These are phyloP conservation scores for Leistus spinibarbis DNA, from an alignment of 2,888 invertebrate genomes.

Conservation along the genomic window DNA sequence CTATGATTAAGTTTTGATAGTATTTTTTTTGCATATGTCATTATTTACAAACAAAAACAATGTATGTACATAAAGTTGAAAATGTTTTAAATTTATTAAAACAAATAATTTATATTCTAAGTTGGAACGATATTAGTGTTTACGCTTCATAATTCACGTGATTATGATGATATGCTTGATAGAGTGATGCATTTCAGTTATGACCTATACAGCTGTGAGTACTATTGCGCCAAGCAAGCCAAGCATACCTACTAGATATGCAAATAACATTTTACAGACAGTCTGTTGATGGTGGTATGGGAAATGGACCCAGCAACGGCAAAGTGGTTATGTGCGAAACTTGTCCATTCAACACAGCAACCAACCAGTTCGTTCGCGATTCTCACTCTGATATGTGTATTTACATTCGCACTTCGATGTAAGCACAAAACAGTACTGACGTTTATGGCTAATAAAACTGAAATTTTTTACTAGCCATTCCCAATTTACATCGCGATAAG, in stretches of 20 bases:
- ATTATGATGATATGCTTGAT: constrained; percentile 24
- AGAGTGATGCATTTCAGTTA: constrained; percentile 47
- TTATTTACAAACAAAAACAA: no score
- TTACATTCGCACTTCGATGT: constrained; percentile 37
- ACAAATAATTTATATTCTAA: no score
- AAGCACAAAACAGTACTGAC: constrained; percentile 28
- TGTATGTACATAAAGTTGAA: no score
- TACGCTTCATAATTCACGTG: no score
- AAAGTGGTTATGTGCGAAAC: not conserved
- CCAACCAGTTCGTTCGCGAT: not conserved
- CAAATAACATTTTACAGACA: constrained; percentile 47
- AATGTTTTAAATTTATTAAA: no score
- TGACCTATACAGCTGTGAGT: constrained; percentile 51
- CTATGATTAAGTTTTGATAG: no score
- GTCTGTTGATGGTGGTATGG: not conserved
- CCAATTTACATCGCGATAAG: constrained; percentile 35
- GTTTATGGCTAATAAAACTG: constrained; percentile 22
- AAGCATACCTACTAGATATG: constrained; percentile 51
- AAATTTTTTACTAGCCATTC: constrained; percentile 18
- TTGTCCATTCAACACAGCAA: no score
- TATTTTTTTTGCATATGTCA: no score
- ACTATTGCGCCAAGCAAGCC: constrained; percentile 44
- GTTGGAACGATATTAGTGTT: no score
- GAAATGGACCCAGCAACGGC: not conserved
- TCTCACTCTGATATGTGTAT: constrained; percentile 24